Conservation (phyloP, 2,797 vertebrate genomes). For the Sarcophilus harrisii region DNA sequence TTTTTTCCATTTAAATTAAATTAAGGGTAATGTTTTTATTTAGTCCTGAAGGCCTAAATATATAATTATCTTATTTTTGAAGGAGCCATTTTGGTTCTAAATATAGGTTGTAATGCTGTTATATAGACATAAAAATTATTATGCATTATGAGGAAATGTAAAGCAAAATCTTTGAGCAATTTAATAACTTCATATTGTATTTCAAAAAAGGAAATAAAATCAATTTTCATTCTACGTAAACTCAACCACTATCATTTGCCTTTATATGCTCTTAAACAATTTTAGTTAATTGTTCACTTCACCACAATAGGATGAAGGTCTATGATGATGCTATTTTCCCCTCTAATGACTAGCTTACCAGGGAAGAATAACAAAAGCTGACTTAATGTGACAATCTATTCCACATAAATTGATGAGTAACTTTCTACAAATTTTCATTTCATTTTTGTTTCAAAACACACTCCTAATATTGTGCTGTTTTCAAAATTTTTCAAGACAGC, state of each 20-base stretch:
- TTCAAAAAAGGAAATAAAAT: neutral
- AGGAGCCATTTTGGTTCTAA: neutral
- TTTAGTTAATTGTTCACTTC: conserved; percentile 32
- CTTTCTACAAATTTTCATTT: neutral
- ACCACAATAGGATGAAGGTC: conserved; percentile 11
- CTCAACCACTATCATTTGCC: conserved; percentile 12
- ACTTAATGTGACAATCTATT: neutral
- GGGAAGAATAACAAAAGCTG: conserved; percentile 26
- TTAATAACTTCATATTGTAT: neutral
- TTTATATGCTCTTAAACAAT: conserved; percentile 49
- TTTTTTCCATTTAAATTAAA: neutral
- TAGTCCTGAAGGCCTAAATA: neutral
- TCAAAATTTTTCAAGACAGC: neutral
- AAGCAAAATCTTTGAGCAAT: conserved; percentile 25
- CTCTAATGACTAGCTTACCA: conserved; percentile 32
- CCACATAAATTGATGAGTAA: neutral
- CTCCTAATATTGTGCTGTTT: neutral
- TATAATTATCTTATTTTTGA: neutral
- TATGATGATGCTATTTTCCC: conserved; percentile 11
- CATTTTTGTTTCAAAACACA: neutral
- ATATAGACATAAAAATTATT: neutral
- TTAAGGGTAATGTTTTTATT: neutral
- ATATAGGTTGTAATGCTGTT: neutral
- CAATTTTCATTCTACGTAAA: neutral
- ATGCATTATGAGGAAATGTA: neutral